A percentile compares a stretch with the other conserved stretches of the same genome.
Evolutionary conservation across 2,113 vertebrate genomes (phyloP).

Genomic region (Carettochelys insculpta): DNA sequence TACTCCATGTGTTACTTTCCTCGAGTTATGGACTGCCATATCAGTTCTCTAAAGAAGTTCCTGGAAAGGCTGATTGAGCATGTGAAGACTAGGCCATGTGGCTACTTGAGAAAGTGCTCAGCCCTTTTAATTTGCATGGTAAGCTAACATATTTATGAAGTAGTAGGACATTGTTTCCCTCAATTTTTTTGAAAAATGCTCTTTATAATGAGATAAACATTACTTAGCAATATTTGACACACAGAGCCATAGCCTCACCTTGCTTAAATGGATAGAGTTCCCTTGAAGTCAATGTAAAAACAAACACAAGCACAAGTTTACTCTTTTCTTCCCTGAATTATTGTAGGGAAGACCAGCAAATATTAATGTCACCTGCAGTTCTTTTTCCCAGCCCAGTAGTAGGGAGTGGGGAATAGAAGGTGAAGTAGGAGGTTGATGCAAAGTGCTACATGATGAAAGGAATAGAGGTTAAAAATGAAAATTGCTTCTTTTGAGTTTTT

Average conservation of each 20-base stretch:
- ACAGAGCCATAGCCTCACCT: background rate
- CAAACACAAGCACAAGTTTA: background rate
- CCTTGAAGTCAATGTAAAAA: background rate
- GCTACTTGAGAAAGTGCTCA: background rate
- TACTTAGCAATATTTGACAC: background rate
- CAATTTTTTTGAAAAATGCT: background rate
- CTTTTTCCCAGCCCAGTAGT: background rate
- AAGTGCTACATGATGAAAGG: background rate
- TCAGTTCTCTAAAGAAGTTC: constrained; percentile 47
- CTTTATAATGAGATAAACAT: background rate
- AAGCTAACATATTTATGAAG: background rate
- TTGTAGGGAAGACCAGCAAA: background rate
- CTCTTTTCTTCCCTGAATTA: background rate
- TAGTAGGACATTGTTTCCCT: background rate
- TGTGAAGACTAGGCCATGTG: constrained; percentile 2
- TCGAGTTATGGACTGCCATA: constrained; percentile 55
- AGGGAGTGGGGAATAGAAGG: background rate
- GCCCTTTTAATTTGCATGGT: background rate
- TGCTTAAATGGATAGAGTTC: background rate
- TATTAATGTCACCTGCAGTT: background rate
- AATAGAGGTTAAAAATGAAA: background rate
- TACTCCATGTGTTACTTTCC: constrained; percentile 45
- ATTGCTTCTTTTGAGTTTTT: background rate
- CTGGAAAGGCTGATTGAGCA: constrained; percentile 33
- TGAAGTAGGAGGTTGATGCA: background rate